These are phyloP conservation scores for Siphamia tubifer DNA, from an alignment of 2,113 vertebrate species.

Conservation along the genomic window DNA sequence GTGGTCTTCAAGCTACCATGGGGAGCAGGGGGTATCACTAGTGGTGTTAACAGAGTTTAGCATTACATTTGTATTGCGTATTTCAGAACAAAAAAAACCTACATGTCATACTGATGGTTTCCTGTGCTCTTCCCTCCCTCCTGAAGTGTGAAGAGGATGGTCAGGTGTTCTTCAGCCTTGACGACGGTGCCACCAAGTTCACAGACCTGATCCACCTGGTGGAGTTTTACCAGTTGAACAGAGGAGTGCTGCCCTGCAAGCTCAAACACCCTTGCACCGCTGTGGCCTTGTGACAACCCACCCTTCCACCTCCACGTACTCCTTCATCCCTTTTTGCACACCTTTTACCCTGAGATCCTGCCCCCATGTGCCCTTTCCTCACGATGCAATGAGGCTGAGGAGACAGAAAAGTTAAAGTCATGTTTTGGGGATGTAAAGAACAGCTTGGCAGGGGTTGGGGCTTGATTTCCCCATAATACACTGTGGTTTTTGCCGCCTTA, in stretches of 20 bases:
- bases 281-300: constrained; percentile 93
- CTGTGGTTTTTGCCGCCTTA: constrained; percentile 29
- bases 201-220: constrained; percentile 98
- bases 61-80: no score
- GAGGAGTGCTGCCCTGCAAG: constrained; percentile 96
- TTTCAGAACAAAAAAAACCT: no score
- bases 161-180: constrained; percentile 96
- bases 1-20: no score
- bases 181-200: constrained; percentile 97
- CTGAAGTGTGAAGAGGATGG: constrained; percentile 94
- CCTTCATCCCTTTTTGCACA: constrained; percentile 49
- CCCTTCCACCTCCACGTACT: background rate
- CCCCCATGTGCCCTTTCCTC: constrained; percentile 1
- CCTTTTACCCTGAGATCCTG: constrained; percentile 31
- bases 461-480: background rate
- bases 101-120: no score
- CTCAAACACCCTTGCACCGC: constrained; percentile 97
- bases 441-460: background rate
- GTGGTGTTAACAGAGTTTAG: no score
- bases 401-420: constrained; percentile 24
- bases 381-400: constrained; percentile 16
- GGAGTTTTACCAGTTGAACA: constrained; percentile 99
- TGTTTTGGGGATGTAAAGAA: constrained; percentile 25
- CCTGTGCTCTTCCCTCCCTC: constrained; percentile 5
- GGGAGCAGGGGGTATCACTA: no score